A percentile compares a stretch with the other conserved stretches of the same genome.
phyloP scores from a whole-genome alignment of 2,888 invertebrate genomes.

The Ectemnius continuus region DNA sequence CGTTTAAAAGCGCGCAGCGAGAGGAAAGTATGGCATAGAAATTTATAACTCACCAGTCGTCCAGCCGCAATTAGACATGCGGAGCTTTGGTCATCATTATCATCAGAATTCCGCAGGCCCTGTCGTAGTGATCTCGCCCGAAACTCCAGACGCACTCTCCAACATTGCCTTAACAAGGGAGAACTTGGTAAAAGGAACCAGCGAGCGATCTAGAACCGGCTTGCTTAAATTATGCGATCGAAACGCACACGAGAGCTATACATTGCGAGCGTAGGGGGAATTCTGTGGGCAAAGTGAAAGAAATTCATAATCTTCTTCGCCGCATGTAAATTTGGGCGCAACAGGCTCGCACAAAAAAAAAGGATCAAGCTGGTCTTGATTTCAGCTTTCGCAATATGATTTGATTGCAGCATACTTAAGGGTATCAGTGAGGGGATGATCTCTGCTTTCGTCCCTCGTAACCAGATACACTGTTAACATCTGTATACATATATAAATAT shows the following conservation, averaged over 20 bases:
- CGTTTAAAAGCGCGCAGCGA: too few relatives aligned
- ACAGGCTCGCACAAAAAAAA: slow-evolving; percentile 45
- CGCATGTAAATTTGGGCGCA: slow-evolving; percentile 17
- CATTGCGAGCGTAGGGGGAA: too few relatives aligned
- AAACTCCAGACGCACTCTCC: slow-evolving; percentile 19
- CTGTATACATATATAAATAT: slow-evolving; percentile 59
- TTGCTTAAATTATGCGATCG: slow-evolving; percentile 24
- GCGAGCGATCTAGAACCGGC: slow-evolving; percentile 42
- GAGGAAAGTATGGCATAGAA: too few relatives aligned
- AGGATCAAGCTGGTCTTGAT: slow-evolving; percentile 67
- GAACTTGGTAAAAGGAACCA: slow-evolving; percentile 1
- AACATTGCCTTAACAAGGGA: slow-evolving; percentile 16
- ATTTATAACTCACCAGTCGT: too few relatives aligned
- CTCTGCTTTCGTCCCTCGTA: slow-evolving; percentile 41
- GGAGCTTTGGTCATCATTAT: slow-evolving; percentile 2
- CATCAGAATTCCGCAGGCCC: slow-evolving; percentile 11
- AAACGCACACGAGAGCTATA: slow-evolving; percentile 11
- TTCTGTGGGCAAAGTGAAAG: too few relatives aligned
- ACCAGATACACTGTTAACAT: slow-evolving; percentile 46
- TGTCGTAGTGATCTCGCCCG: slow-evolving; percentile 24
- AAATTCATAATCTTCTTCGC: background rate
- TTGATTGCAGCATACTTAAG: slow-evolving; percentile 37
- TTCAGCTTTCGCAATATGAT: slow-evolving; percentile 35
- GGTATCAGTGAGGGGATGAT: slow-evolving; percentile 23
- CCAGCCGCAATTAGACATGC: background rate